Conservation (phyloP, 2,797 vertebrate species). For the Anguilla pacifica region DNA sequence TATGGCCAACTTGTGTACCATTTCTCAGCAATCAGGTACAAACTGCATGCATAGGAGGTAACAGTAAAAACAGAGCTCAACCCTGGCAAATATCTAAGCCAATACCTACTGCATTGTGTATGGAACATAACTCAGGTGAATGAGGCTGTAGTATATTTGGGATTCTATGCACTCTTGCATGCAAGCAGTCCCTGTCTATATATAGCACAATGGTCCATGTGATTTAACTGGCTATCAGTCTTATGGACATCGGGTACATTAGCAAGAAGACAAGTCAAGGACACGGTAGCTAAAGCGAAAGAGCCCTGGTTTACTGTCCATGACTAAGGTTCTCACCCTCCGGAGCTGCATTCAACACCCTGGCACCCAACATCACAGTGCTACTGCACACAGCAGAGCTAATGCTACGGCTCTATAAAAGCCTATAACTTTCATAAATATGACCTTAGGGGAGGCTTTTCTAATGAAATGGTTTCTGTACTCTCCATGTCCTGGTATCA, state of each 20-base stretch:
- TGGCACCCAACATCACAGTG: neutral
- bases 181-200: neutral
- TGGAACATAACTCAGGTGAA: neutral
- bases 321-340: neutral
- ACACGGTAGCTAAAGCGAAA: neutral
- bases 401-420: neutral
- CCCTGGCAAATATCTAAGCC: neutral
- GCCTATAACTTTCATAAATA: neutral
- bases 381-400: neutral
- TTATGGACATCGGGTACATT: slow-evolving; percentile 3
- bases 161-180: neutral
- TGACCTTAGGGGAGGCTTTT: neutral
- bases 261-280: slow-evolving; percentile 12
- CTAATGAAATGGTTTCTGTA: neutral
- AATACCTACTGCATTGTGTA: neutral
- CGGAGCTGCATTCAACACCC: neutral
- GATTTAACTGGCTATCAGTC: slow-evolving; percentile 24
- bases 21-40: neutral
- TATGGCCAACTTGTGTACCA: neutral
- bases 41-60: neutral
- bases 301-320: neutral
- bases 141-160: neutral
- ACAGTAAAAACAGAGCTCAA: neutral
- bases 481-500: neutral
- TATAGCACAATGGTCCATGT: slow-evolving; percentile 16